Conservation (phyloP, 2,888 invertebrate genomes). For the Agriopis marginaria region DNA sequence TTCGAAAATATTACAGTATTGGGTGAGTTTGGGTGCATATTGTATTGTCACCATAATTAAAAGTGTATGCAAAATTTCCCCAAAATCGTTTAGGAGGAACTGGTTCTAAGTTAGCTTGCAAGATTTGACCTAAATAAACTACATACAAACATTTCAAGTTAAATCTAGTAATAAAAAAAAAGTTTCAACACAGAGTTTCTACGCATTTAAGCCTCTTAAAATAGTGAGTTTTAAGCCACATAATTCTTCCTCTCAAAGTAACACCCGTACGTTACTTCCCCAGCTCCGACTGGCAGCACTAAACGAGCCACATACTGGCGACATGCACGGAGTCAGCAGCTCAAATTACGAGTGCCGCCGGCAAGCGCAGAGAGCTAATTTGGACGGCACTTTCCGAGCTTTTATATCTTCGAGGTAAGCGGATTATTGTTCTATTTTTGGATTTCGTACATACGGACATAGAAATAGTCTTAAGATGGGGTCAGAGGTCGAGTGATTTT, state of each 20-base stretch:
- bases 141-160: background rate
- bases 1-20: no score
- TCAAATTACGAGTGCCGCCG: conserved; percentile 97
- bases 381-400: conserved; percentile 95
- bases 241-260: background rate
- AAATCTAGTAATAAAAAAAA: no score
- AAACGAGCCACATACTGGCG: conserved; percentile 96
- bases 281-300: conserved; percentile 97
- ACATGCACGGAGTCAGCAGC: conserved; percentile 96
- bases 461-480: no score
- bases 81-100: no score
- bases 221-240: background rate
- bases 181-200: no score
- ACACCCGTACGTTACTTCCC: conserved; percentile 9
- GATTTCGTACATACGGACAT: no score
- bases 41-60: no score
- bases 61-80: no score
- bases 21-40: no score
- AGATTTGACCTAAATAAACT: no score
- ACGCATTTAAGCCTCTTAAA: background rate
- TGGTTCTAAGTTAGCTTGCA: no score
- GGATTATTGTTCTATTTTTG: background rate
- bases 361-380: conserved; percentile 94
- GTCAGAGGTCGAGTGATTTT: no score
- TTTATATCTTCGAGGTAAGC: conserved; percentile 93